Percentiles rank a stretch among this genome's conserved stretches.
Conservation (phyloP, 1,140 invertebrate genomes). For the Antheraea mylitta region DNA sequence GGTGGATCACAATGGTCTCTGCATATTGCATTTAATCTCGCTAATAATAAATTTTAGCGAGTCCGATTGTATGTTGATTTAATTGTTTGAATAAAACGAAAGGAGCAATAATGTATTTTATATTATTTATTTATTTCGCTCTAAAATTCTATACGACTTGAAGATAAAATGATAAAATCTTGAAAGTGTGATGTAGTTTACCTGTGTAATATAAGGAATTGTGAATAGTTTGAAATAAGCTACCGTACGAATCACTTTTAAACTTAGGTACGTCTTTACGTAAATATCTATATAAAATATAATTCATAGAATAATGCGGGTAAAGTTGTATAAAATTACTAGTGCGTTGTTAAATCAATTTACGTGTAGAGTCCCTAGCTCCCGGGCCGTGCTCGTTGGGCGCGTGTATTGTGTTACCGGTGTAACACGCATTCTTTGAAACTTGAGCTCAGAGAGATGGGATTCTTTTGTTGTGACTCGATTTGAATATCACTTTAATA, state of each 20-base stretch:
- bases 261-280: neutral
- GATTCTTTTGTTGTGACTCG: constrained; percentile 67
- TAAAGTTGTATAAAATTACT: constrained; percentile 22
- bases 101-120: no score
- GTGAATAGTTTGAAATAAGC: no score
- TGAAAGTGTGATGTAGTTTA: no score
- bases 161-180: no score
- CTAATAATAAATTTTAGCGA: constrained; percentile 28
- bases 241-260: neutral
- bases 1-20: constrained; percentile 38
- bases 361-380: constrained; percentile 40
- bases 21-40: constrained; percentile 43
- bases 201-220: no score
- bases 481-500: constrained; percentile 71
- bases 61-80: constrained; percentile 14
- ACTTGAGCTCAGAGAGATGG: constrained; percentile 54
- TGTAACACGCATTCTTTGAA: constrained; percentile 62
- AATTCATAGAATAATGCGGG: constrained; percentile 10
- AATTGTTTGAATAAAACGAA: no score
- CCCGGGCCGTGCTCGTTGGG: constrained; percentile 34
- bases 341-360: constrained; percentile 35
- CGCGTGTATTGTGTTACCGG: constrained; percentile 67
- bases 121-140: no score
- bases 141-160: no score
- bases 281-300: neutral